Conservation (phyloP, 2,888 invertebrate species). For the Aleiodes alternator region DNA sequence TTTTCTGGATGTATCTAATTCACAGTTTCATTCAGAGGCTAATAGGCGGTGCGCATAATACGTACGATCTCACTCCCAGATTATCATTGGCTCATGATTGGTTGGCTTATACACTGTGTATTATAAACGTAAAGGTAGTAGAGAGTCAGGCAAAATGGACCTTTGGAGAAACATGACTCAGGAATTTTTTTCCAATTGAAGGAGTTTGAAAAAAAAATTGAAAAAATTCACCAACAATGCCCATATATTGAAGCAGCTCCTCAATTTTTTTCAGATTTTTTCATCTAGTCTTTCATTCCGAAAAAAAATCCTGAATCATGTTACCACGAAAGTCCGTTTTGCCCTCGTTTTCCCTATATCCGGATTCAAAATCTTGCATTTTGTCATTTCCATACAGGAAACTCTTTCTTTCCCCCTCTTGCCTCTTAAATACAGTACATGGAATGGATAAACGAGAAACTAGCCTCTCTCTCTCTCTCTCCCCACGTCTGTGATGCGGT, state of each 20-base stretch:
- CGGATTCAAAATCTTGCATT: constrained; percentile 57
- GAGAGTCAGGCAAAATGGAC: too few species aligned
- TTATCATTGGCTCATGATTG: constrained; percentile 59
- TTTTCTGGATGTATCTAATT: constrained; percentile 43
- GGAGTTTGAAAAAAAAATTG: too few species aligned
- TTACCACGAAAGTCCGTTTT: too few species aligned
- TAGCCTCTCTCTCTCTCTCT: not conserved
- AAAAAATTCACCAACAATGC: too few species aligned
- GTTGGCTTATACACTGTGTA: constrained; percentile 31
- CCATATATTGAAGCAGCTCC: too few species aligned
- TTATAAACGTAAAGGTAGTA: constrained; percentile 31
- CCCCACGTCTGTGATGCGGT: constrained; percentile 10
- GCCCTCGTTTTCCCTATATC: constrained; percentile 32
- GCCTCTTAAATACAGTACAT: constrained; percentile 34
- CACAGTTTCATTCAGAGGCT: constrained; percentile 45
- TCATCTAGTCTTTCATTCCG: too few species aligned
- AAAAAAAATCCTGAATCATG: too few species aligned
- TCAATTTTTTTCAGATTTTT: too few species aligned
- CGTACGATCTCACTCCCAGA: constrained; percentile 71
- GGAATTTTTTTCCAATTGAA: too few species aligned
- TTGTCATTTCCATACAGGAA: constrained; percentile 74
- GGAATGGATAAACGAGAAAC: constrained; percentile 12
- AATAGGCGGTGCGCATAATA: constrained; percentile 52
- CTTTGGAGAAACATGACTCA: too few species aligned
- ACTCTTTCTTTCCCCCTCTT: constrained; percentile 52